Evolutionary conservation across 2,797 vertebrate genomes (phyloP).

Genomic region (Hirundo rustica): DNA sequence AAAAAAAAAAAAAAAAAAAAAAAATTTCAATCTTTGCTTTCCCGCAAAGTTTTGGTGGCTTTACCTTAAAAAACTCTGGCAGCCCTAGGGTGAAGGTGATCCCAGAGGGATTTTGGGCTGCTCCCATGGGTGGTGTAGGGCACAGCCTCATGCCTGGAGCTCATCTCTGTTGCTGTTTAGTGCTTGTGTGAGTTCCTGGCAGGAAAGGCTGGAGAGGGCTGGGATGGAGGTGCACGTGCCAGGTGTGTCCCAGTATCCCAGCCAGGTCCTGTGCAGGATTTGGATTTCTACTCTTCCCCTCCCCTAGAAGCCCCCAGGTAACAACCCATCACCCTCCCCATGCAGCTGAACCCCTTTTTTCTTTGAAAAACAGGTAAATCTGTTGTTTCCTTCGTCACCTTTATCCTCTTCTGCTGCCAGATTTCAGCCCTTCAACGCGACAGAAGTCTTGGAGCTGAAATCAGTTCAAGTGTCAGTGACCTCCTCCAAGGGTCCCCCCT

Average conservation of each 20-base stretch:
- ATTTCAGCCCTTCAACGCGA: not conserved
- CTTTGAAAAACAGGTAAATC: not conserved
- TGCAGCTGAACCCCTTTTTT: fast-evolving
- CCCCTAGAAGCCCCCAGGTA: not conserved
- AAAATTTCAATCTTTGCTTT: not conserved
- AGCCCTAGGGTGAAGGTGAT: fast-evolving
- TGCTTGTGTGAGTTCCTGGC: not conserved
- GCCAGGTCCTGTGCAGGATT: no score
- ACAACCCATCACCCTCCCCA: fast-evolving
- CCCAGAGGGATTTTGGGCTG: not conserved
- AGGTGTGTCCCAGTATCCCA: not conserved
- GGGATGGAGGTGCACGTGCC: fast-evolving
- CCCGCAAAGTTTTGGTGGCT: not conserved
- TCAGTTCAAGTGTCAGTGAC: not conserved
- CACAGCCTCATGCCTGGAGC: not conserved
- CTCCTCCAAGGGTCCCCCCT: not conserved
- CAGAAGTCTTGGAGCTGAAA: not conserved
- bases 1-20: not conserved
- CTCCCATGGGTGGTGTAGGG: not conserved
- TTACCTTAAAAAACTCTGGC: not conserved
- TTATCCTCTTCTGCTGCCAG: not conserved
- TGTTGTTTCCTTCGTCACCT: not conserved
- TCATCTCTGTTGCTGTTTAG: not conserved
- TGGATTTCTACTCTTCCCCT: not conserved
- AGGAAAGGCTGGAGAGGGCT: not conserved